phyloP scores from a whole-genome alignment of 2,113 vertebrate genomes.

The Oxyura jamaicensis region DNA sequence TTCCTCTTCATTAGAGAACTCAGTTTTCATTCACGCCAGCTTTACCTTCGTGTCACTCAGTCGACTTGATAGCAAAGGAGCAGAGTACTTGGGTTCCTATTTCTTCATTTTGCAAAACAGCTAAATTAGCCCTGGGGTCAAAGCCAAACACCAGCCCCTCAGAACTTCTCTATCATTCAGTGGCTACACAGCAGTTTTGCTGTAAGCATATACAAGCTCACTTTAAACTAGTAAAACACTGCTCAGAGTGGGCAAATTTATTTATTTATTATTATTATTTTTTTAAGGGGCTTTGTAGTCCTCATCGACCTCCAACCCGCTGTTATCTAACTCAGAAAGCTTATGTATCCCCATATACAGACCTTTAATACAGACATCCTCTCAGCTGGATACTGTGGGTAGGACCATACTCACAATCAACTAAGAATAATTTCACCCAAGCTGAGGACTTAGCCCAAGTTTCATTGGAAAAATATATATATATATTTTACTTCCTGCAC shows the following conservation, averaged over 20 bases:
- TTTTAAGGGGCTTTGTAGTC: not conserved
- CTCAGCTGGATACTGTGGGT: not conserved
- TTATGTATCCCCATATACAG: not conserved
- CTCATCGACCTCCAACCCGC: slow-evolving; percentile 13
- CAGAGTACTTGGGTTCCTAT: not conserved
- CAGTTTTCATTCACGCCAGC: not conserved
- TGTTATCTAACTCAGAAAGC: not conserved
- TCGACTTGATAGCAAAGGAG: not conserved
- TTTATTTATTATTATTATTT: not conserved
- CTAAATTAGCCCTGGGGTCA: slow-evolving; percentile 54
- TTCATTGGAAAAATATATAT: not conserved
- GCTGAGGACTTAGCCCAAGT: not conserved
- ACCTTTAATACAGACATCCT: not conserved
- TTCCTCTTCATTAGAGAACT: slow-evolving; percentile 4
- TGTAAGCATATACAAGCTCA: not conserved
- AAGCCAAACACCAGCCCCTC: slow-evolving; percentile 39
- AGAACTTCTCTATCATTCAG: not conserved
- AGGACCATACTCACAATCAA: not conserved
- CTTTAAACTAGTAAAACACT: not conserved
- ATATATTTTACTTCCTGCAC: not conserved
- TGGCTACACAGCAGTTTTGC: not conserved
- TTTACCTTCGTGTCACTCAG: not conserved
- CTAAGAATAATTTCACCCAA: not conserved
- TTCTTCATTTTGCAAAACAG: slow-evolving; percentile 52
- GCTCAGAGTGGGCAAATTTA: not conserved